These are phyloP conservation scores for Pelobates fuscus DNA, from an alignment of 2,113 vertebrate species.

Conservation along the genomic window DNA sequence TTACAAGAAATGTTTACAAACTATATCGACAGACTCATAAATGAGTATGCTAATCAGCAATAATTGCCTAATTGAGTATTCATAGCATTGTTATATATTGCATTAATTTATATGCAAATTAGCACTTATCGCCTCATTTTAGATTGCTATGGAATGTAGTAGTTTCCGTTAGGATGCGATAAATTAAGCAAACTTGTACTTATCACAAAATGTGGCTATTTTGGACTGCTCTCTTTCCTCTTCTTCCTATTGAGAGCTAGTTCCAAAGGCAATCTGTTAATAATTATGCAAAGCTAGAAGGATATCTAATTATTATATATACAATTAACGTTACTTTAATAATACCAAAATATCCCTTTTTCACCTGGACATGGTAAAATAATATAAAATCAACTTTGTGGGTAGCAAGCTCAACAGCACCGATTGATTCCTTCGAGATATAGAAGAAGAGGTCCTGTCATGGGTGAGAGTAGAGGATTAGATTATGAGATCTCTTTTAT, in stretches of 20 bases:
- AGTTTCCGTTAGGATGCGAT: neutral
- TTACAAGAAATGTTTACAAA: neutral
- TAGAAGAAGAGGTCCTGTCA: too few species aligned
- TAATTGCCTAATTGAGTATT: neutral
- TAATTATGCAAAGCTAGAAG: neutral
- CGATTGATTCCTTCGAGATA: too few species aligned
- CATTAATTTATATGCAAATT: constrained; percentile 6
- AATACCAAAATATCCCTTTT: neutral
- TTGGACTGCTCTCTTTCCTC: neutral
- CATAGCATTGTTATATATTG: constrained; percentile 1
- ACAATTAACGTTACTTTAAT: neutral
- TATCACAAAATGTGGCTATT: neutral
- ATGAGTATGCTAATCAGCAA: neutral
- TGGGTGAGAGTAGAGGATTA: too few species aligned
- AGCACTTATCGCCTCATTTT: constrained; percentile 1
- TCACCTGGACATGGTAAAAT: neutral
- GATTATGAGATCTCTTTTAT: too few species aligned
- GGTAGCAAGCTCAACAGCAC: too few species aligned
- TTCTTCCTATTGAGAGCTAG: neutral
- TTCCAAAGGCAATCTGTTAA: neutral
- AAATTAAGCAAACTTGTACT: neutral
- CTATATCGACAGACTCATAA: neutral
- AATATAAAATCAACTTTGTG: too few species aligned
- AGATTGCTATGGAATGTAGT: neutral
- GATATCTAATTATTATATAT: neutral